A percentile compares a stretch with the other conserved stretches of the same genome.
Conservation (phyloP, 2,888 invertebrate species). For the Glaucopsyche alexis region DNA sequence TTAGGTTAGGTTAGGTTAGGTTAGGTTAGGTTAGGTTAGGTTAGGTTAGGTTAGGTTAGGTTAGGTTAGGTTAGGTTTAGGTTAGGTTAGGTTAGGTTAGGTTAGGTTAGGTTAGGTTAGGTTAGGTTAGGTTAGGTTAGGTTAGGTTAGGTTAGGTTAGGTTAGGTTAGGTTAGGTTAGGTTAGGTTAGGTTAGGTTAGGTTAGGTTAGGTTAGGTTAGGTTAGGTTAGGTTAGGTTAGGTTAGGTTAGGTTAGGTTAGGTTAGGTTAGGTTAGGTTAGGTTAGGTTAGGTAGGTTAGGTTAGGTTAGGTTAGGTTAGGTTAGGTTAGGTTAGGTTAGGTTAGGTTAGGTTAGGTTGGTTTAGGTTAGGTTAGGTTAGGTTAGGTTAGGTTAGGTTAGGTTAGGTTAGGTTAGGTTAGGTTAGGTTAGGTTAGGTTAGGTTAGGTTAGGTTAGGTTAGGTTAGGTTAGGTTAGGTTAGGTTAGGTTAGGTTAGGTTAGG, state of each 20-base stretch:
- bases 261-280: slow-evolving; percentile 33
- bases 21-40: slow-evolving; percentile 38
- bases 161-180: slow-evolving; percentile 31
- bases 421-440: slow-evolving; percentile 42
- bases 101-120: slow-evolving; percentile 35
- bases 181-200: slow-evolving; percentile 32
- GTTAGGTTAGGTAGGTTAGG: no score
- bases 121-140: slow-evolving; percentile 27
- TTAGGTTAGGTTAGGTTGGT: slow-evolving; percentile 13
- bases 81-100: slow-evolving; percentile 37
- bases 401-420: slow-evolving; percentile 37
- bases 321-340: slow-evolving; percentile 31
- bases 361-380: no score
- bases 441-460: slow-evolving; percentile 43
- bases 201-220: slow-evolving; percentile 40
- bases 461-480: slow-evolving; percentile 36
- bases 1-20: slow-evolving; percentile 39
- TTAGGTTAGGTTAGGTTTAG: no score
- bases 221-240: slow-evolving; percentile 41
- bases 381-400: slow-evolving; percentile 36
- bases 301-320: slow-evolving; percentile 9
- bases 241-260: slow-evolving; percentile 28
- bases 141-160: slow-evolving; percentile 18
- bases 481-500: no score
- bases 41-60: slow-evolving; percentile 37